These are phyloP conservation scores for Plutomurus gul DNA, from an alignment of 1,140 invertebrate species.

Conservation along the genomic window DNA sequence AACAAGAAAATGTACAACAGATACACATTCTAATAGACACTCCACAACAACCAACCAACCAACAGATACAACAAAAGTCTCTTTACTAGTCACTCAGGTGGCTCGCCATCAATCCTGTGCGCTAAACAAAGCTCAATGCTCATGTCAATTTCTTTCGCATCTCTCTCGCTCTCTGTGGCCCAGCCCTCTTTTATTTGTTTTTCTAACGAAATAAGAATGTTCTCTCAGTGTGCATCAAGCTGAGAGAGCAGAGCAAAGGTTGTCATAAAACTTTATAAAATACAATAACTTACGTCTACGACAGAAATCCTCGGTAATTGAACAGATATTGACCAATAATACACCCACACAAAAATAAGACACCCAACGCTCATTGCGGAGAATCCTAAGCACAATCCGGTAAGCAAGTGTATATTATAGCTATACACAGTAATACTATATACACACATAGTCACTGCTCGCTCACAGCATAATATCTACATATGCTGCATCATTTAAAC, in stretches of 20 bases:
- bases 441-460: background rate
- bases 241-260: background rate
- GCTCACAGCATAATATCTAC: background rate
- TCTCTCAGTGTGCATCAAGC: background rate
- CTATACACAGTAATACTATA: background rate
- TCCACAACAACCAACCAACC: too few species aligned
- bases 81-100: background rate
- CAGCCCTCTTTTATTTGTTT: conserved; percentile 18
- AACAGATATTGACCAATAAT: background rate
- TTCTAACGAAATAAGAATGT: conserved; percentile 1
- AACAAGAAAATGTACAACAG: background rate
- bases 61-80: too few species aligned
- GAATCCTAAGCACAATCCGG: too few species aligned
- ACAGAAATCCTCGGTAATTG: conserved; percentile 3
- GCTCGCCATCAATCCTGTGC: background rate
- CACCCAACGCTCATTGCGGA: too few species aligned
- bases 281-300: background rate
- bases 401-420: background rate
- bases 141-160: background rate
- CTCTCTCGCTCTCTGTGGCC: background rate
- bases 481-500: background rate
- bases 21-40: too few species aligned
- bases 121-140: background rate
- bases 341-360: conserved; percentile 4
- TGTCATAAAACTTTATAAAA: background rate